These are phyloP conservation scores for Drosophila paramelanica DNA, from an alignment of 2,888 invertebrate genomes.

Conservation along the genomic window DNA sequence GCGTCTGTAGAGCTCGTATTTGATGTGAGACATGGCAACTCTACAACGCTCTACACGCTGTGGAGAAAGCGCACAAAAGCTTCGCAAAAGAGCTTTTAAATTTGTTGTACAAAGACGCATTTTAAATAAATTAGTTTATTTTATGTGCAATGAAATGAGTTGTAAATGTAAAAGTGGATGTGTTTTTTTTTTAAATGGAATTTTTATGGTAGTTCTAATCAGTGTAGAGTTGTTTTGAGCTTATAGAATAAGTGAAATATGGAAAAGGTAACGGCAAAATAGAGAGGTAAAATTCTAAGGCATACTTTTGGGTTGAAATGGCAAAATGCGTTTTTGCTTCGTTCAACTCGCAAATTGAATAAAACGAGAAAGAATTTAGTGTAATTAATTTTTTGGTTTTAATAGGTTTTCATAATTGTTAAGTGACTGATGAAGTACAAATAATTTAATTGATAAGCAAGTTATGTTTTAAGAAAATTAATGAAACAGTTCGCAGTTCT, in stretches of 20 bases:
- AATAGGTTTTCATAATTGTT: conserved; percentile 6
- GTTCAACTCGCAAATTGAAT: too few relatives aligned
- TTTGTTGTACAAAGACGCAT: not conserved
- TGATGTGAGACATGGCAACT: conserved; percentile 40
- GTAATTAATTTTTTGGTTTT: not conserved
- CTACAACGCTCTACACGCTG: conserved; percentile 41
- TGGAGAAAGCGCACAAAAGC: conserved; percentile 37
- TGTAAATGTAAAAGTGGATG: not conserved
- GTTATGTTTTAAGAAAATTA: conserved; percentile 19
- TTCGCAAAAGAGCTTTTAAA: conserved; percentile 25
- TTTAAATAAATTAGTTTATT: not conserved
- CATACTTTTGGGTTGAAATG: conserved; percentile 52
- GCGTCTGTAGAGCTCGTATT: conserved; percentile 31
- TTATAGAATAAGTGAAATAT: not conserved
- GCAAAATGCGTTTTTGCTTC: too few relatives aligned
- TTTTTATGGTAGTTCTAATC: not conserved
- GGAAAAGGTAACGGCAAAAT: not conserved
- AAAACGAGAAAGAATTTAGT: too few relatives aligned
- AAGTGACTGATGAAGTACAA: conserved; percentile 43
- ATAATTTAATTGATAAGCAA: conserved; percentile 48
- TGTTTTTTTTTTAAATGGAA: too few relatives aligned
- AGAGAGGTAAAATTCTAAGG: not conserved
- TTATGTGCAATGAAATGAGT: not conserved
- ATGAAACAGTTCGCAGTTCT: conserved; percentile 2
- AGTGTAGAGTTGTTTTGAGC: conserved; percentile 8